Evolutionary conservation across 2,113 vertebrate species (phyloP).

Genomic region (Onychostoma macrolepis): DNA sequence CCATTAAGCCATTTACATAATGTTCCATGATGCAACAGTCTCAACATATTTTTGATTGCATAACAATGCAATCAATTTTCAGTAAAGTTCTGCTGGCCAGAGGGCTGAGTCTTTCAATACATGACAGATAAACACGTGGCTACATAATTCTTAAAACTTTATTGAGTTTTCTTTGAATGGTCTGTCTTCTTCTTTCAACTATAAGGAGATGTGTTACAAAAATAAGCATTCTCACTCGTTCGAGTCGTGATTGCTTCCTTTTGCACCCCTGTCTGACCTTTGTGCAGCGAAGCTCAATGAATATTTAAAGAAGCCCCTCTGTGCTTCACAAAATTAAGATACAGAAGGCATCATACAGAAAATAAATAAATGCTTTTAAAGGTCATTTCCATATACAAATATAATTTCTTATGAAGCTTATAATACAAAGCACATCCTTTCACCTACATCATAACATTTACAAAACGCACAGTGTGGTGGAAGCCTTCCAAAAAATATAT

Average conservation of each 20-base stretch:
- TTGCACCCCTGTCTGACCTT: constrained; percentile 3
- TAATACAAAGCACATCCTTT: constrained; percentile 82
- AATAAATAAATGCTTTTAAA: constrained; percentile 90
- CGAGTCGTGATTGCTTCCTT: neutral
- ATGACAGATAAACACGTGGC: constrained; percentile 28
- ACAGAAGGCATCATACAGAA: constrained; percentile 72
- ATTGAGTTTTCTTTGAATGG: constrained; percentile 76
- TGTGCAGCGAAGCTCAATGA: constrained; percentile 36
- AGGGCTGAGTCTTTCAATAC: neutral
- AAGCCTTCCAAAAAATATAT: constrained; percentile 58
- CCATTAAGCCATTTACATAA: neutral
- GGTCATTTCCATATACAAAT: constrained; percentile 89
- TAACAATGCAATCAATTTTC: constrained; percentile 29
- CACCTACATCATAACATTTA: constrained; percentile 72
- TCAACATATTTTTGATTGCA: constrained; percentile 18
- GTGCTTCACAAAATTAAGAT: constrained; percentile 52
- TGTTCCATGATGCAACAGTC: constrained; percentile 9
- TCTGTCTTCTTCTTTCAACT: constrained; percentile 57
- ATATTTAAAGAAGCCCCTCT: constrained; percentile 44
- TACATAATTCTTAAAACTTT: constrained; percentile 55
- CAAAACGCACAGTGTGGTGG: constrained; percentile 67
- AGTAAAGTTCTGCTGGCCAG: neutral
- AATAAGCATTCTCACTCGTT: constrained; percentile 43
- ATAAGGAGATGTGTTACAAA: constrained; percentile 58
- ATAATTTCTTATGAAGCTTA: constrained; percentile 77